phyloP scores from a whole-genome alignment of 2,888 invertebrate species.

The Clepsis dumicolana region DNA sequence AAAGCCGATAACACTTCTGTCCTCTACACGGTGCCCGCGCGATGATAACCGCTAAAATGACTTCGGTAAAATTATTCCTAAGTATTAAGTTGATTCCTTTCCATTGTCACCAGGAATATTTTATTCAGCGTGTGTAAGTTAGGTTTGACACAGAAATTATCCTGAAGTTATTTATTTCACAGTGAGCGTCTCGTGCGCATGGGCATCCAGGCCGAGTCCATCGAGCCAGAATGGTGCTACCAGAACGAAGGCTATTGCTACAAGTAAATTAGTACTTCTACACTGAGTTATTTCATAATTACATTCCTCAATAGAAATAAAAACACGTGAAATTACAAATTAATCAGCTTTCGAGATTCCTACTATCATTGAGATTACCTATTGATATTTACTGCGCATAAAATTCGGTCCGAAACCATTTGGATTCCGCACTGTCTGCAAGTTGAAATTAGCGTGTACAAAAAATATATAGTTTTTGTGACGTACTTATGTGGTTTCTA shows the following conservation, averaged over 20 bases:
- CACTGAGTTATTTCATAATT: neutral
- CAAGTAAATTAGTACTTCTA: conserved; percentile 46
- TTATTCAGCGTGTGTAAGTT: too few relatives aligned
- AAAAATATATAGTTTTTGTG: conserved; percentile 3
- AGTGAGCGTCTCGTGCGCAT: conserved; percentile 90
- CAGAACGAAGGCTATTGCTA: conserved; percentile 92
- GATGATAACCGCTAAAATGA: too few relatives aligned
- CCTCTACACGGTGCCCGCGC: too few relatives aligned
- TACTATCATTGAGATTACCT: conserved; percentile 7
- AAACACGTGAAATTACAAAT: neutral
- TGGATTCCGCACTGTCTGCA: conserved; percentile 31
- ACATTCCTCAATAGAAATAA: neutral
- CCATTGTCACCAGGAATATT: too few relatives aligned
- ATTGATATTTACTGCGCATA: conserved; percentile 1
- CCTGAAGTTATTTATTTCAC: conserved; percentile 49
- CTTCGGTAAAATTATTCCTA: too few relatives aligned
- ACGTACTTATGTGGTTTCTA: conserved; percentile 15
- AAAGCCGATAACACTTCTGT: too few relatives aligned
- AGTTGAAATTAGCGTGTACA: conserved; percentile 10
- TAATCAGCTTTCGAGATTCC: neutral
- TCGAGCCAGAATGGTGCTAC: conserved; percentile 94
- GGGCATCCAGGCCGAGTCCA: conserved; percentile 90
- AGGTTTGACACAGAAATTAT: too few relatives aligned
- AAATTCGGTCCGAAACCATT: conserved; percentile 16
- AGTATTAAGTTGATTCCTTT: too few relatives aligned